Evolutionary conservation across 1,140 invertebrate species (phyloP), one percentile per base, ranked within the genome.

Genomic region (Dolichoris vasculosae): DNA sequence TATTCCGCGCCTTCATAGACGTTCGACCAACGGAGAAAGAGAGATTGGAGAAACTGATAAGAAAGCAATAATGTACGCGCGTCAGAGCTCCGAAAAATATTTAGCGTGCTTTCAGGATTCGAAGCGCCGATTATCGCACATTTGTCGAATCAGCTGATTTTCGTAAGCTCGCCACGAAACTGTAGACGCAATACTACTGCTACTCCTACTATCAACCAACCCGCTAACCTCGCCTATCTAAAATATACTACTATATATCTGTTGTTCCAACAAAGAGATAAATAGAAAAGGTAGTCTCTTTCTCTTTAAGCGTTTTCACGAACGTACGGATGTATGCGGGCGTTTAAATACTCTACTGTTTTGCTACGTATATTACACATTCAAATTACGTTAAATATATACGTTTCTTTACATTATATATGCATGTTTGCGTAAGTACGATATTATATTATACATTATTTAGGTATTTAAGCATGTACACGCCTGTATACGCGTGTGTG

Each of bases 101-200:
- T 73, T 73, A 38, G 20, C 35, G 15, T 40, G 38, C 35, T 67
- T 67, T 51, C 15, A 51, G 48, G 15, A 17, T n/a, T 67, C 30
- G 11, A 67, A 32, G 63, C 30, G 11, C 30, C 26, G 26, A 32
- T 32, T n/a, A 32, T 51, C 48, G 15, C 20, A 67, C 3, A 67
- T 67, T 67, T 32, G 35, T 26, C 32, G 32, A 73, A 73, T 73
- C 69, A 73, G 69, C 69, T 73, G 69, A 73, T 73, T 43, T 73
- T 73, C 35, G 43, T 43, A 73, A 40, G 3, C 38, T 73, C 20
- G 2, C 35, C 6, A 26, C 20, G 4, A 7, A 23, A 40, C 13
- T 73, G n/a, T 15, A 4, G 15, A 73, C 20, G 15, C 20, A 26
- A 73, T 73, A 17, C 23, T 73, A 73, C 35, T 40, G 35, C 1